These are phyloP conservation scores for Pseudomyrmex gracilis DNA, from an alignment of 1,140 invertebrate species.

Conservation along the genomic window DNA sequence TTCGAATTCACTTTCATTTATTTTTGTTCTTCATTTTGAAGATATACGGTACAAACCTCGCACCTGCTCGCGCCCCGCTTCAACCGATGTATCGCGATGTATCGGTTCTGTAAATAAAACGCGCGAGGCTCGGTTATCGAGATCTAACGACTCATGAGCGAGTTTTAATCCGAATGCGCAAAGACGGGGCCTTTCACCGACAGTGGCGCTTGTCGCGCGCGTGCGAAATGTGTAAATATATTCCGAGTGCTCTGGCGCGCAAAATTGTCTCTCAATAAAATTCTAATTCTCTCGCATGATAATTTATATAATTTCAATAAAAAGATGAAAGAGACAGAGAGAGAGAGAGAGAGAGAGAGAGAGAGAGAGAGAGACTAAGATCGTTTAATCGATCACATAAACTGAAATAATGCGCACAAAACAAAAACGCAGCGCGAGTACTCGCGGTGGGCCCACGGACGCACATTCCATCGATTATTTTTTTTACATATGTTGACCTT, in stretches of 20 bases:
- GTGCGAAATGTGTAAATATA: background rate
- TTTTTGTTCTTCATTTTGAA: background rate
- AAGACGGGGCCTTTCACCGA: slow-evolving; percentile 37
- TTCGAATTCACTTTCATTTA: too few relatives aligned
- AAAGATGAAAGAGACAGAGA: background rate
- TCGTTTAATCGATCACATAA: too few relatives aligned
- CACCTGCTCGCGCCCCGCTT: background rate
- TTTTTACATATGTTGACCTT: slow-evolving; percentile 46
- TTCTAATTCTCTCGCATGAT: background rate
- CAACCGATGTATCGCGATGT: slow-evolving; percentile 26
- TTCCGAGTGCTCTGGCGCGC: slow-evolving; percentile 19
- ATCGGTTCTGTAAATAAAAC: slow-evolving; percentile 1
- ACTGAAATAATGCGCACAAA: slow-evolving; percentile 24
- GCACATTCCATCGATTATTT: slow-evolving; percentile 35
- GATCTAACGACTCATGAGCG: background rate
- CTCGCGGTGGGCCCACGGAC: background rate
- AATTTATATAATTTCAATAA: slow-evolving; percentile 40
- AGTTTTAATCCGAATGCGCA: slow-evolving; percentile 41
- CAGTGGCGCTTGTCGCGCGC: slow-evolving; percentile 9
- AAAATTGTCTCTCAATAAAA: background rate
- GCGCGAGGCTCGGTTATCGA: slow-evolving; percentile 9
- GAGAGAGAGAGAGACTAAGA: background rate
- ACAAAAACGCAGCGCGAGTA: slow-evolving; percentile 18
- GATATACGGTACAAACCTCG: too few relatives aligned
- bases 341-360: background rate